A percentile compares a stretch with the other conserved stretches of the same genome.
These are phyloP conservation scores for Psilopsiagon aurifrons DNA, from an alignment of 2,113 vertebrate species.

Conservation along the genomic window DNA sequence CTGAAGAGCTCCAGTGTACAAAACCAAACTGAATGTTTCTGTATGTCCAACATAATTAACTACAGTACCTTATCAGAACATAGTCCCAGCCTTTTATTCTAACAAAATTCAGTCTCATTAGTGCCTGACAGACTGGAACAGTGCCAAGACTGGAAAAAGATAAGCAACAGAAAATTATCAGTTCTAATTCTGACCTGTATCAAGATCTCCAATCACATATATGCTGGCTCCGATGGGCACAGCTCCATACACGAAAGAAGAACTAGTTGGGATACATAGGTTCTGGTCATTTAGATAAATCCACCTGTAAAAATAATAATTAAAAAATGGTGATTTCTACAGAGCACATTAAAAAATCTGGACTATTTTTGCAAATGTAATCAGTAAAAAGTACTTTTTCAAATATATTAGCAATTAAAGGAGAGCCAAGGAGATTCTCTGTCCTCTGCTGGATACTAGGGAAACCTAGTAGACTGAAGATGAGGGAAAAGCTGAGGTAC, in stretches of 20 bases:
- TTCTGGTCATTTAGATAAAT: slow-evolving; percentile 94
- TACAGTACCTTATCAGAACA: background rate
- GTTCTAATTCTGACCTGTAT: slow-evolving; percentile 84
- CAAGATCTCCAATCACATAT: slow-evolving; percentile 97
- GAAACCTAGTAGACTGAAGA: background rate
- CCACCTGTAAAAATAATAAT: slow-evolving; percentile 82
- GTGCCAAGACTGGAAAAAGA: background rate
- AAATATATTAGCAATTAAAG: background rate
- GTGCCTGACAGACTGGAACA: background rate
- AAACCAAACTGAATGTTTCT: background rate
- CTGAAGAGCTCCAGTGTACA: background rate
- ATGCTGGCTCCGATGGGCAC: slow-evolving; percentile 94
- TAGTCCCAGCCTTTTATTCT: background rate
- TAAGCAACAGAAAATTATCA: background rate
- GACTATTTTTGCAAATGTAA: background rate
- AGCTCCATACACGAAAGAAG: slow-evolving; percentile 95
- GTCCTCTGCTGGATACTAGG: background rate
- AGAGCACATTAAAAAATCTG: background rate
- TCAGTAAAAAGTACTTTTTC: background rate
- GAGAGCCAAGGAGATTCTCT: background rate
- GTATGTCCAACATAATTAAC: background rate
- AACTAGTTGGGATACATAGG: slow-evolving; percentile 92
- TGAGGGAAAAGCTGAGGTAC: background rate
- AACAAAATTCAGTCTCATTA: background rate
- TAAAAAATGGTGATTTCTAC: background rate